phyloP scores from a whole-genome alignment of 2,113 vertebrate species.

The Potamarius usumacintae region DNA sequence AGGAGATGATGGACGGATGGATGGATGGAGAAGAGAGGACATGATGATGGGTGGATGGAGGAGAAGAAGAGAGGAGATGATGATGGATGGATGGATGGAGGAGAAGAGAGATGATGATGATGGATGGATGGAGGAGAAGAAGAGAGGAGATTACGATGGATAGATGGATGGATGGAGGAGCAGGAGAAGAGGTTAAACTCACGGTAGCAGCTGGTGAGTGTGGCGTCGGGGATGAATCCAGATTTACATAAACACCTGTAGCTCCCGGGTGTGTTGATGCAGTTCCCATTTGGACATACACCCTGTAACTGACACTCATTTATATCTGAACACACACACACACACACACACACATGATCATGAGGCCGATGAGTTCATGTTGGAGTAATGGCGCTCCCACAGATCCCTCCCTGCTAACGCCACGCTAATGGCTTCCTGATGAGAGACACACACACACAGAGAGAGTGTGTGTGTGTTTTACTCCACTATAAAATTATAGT shows the following conservation, averaged over 20 bases:
- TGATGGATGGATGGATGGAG: too few relatives aligned
- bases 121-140: not conserved
- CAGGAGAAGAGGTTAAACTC: conserved; percentile 69
- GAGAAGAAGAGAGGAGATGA: too few relatives aligned
- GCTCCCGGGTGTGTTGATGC: conserved; percentile 92
- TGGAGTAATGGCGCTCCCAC: conserved; percentile 14
- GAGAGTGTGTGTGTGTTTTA: not conserved
- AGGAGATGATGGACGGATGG: not conserved
- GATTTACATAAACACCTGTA: conserved; percentile 90
- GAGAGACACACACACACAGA: not conserved
- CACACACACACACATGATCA: not conserved
- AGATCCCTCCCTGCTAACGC: conserved; percentile 19
- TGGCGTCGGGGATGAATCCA: conserved; percentile 84
- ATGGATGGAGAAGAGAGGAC: not conserved
- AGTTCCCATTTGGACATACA: conserved; percentile 90
- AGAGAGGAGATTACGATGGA: too few relatives aligned
- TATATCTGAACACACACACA: conserved; percentile 75
- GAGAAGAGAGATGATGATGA: conserved; percentile 1
- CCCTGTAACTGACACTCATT: conserved; percentile 93
- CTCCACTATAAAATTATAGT: not conserved
- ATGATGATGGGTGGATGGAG: not conserved
- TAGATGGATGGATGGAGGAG: not conserved
- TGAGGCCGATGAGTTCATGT: conserved; percentile 29
- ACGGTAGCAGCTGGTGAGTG: conserved; percentile 86
- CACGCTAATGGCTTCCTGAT: conserved; percentile 42